Percentiles rank a stretch among this genome's conserved stretches.
These are phyloP conservation scores for Pogonophryne albipinna DNA, from an alignment of 2,797 vertebrate genomes.

Conservation along the genomic window DNA sequence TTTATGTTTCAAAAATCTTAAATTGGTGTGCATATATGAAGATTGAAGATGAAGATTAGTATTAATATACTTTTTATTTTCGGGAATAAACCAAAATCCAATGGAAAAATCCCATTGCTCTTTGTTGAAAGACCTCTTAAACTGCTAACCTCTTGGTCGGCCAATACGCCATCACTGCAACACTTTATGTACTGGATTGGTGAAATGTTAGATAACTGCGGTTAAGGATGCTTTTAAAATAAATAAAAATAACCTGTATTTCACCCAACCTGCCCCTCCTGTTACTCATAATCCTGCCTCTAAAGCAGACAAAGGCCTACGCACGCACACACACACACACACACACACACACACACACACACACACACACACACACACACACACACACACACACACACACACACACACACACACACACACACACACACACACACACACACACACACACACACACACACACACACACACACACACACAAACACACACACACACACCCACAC, in stretches of 20 bases:
- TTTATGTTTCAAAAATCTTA: too few relatives aligned
- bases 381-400: constrained; percentile 2
- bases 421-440: not conserved
- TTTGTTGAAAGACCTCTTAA: too few relatives aligned
- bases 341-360: too few relatives aligned
- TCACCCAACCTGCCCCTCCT: not conserved
- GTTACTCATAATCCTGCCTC: constrained; percentile 21
- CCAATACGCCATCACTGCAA: too few relatives aligned
- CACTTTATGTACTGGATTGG: too few relatives aligned
- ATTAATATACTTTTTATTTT: too few relatives aligned
- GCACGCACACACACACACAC: not conserved
- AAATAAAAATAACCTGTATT: not conserved
- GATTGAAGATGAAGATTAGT: too few relatives aligned
- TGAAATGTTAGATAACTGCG: too few relatives aligned
- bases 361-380: constrained; percentile 16
- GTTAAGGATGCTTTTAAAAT: not conserved
- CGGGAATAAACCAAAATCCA: too few relatives aligned
- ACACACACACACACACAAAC: constrained; percentile 1
- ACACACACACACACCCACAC: constrained; percentile 1
- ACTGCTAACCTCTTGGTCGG: too few relatives aligned
- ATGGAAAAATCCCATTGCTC: too few relatives aligned
- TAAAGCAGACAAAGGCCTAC: constrained; percentile 14
- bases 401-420: constrained; percentile 5
- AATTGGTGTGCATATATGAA: too few relatives aligned
- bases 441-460: not conserved